Evolutionary conservation across 2,113 vertebrate species (phyloP).

Genomic region (Octodon degus): DNA sequence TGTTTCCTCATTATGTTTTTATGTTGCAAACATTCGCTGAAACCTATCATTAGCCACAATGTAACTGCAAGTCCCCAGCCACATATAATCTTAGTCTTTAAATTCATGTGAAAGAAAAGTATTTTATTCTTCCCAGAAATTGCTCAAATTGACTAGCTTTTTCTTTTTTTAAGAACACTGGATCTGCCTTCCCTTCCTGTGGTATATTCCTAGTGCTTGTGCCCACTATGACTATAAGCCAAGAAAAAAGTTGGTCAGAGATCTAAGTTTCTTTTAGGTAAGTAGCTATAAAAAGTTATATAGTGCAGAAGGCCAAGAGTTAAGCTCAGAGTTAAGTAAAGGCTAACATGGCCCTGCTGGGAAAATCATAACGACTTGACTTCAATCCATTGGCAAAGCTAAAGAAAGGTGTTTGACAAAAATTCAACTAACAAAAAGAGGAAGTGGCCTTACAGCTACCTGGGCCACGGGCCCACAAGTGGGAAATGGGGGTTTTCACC

Average conservation of each 20-base stretch:
- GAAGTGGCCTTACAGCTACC: not conserved
- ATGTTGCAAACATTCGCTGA: conserved; percentile 57
- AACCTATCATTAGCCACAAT: conserved; percentile 54
- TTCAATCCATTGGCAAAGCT: conserved; percentile 60
- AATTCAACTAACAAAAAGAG: conserved; percentile 30
- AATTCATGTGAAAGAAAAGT: conserved; percentile 47
- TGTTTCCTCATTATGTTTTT: conserved; percentile 68
- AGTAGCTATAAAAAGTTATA: conserved; percentile 65
- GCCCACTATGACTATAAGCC: conserved; percentile 51
- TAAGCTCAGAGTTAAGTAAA: conserved; percentile 68
- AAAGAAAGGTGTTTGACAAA: conserved; percentile 54
- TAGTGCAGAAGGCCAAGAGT: conserved; percentile 57
- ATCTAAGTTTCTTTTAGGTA: conserved; percentile 45
- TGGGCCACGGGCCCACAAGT: not conserved
- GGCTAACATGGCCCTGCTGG: conserved; percentile 60
- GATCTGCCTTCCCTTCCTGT: conserved; percentile 28
- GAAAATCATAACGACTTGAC: conserved; percentile 58
- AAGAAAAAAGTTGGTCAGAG: conserved; percentile 9
- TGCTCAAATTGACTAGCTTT: conserved; percentile 49
- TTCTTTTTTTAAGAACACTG: not conserved
- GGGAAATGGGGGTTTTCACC: conserved; percentile 31
- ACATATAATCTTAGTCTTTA: conserved; percentile 66
- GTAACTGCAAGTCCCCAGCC: conserved; percentile 60
- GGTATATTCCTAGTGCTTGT: not conserved
- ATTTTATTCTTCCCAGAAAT: conserved; percentile 71